Conservation (phyloP, 2,888 invertebrate genomes). For the Drosophila multiciliata region DNA sequence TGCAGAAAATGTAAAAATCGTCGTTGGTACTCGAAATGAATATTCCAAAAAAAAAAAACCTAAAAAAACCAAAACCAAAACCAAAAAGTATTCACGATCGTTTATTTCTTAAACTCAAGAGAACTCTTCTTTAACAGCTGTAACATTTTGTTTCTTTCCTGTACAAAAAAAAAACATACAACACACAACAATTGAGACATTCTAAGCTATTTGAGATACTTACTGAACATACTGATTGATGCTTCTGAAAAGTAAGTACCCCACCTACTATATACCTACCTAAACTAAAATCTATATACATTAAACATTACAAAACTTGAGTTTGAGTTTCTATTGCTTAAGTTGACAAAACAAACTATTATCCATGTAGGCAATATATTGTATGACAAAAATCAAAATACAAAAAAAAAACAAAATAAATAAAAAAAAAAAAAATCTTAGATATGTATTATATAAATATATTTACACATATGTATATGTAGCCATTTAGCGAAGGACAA, state of each 20-base stretch:
- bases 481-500: conserved; percentile 64
- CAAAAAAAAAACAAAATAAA: conserved; percentile 11
- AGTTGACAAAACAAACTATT: conserved; percentile 22
- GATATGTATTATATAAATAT: conserved; percentile 26
- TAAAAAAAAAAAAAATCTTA: conserved; percentile 13
- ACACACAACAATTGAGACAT: conserved; percentile 70
- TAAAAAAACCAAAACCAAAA: conserved; percentile 10
- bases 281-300: conserved; percentile 40
- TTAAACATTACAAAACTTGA: conserved; percentile 38
- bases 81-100: conserved; percentile 30
- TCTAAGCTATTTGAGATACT: conserved; percentile 75
- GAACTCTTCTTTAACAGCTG: conserved; percentile 69
- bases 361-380: conserved; percentile 23
- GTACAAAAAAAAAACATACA: conserved; percentile 52
- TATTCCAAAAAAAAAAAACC: conserved; percentile 15
- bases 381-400: conserved; percentile 17
- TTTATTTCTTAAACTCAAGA: conserved; percentile 56
- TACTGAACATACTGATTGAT: conserved; percentile 74
- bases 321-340: conserved; percentile 47
- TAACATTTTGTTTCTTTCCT: conserved; percentile 75
- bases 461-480: conserved; percentile 32
- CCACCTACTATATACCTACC: conserved; percentile 40
- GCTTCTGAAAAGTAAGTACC: conserved; percentile 80
- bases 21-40: conserved; percentile 59
- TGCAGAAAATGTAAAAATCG: conserved; percentile 58